phyloP scores from a whole-genome alignment of 2,113 vertebrate species.

The Smithornis capensis region DNA sequence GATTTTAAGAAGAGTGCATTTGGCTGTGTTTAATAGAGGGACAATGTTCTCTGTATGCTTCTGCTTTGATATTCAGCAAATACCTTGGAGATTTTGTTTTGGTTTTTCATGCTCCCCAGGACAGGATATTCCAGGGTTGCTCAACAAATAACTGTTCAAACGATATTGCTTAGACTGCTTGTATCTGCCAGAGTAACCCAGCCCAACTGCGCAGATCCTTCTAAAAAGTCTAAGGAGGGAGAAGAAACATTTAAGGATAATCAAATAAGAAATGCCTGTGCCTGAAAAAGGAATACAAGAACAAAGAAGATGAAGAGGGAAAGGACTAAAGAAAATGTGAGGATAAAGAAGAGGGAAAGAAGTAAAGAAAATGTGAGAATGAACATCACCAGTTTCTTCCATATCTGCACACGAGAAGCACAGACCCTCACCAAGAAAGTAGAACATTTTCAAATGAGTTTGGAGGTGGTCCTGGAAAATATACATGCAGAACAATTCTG shows the following conservation, averaged over 20 bases:
- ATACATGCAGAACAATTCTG: conserved; percentile 24
- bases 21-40: neutral
- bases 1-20: neutral
- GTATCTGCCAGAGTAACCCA: conserved; percentile 39
- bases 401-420: neutral
- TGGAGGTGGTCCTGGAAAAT: conserved; percentile 53
- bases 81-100: conserved; percentile 45
- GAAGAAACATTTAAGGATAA: conserved; percentile 3
- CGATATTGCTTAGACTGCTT: conserved; percentile 26
- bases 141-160: conserved; percentile 53
- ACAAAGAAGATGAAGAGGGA: neutral
- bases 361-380: neutral
- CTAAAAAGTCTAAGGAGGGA: neutral
- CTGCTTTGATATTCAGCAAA: conserved; percentile 55
- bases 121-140: conserved; percentile 46
- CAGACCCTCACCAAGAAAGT: neutral
- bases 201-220: conserved; percentile 10
- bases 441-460: conserved; percentile 17
- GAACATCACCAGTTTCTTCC: neutral
- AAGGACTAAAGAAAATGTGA: neutral
- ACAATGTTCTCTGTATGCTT: conserved; percentile 2
- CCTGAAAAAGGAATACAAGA: neutral
- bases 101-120: conserved; percentile 42
- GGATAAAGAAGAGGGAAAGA: neutral
- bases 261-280: neutral